Evolutionary conservation across 1,140 invertebrate species (phyloP).

Genomic region (Cherax destructor): DNA sequence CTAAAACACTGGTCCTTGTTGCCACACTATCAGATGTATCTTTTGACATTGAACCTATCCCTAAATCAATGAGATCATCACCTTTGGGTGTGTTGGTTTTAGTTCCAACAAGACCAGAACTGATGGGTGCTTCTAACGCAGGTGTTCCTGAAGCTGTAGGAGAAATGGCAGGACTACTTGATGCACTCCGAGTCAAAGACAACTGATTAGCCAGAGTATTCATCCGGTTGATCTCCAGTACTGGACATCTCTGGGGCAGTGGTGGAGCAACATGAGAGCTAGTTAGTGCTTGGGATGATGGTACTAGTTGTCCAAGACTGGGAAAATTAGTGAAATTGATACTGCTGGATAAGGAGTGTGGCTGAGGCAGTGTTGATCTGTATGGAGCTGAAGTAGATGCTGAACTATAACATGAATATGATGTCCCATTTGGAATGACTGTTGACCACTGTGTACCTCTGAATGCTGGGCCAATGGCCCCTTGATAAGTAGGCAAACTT

Average conservation of each 20-base stretch:
- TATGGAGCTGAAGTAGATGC: conserved; percentile 20
- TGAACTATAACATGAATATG: conserved; percentile 33
- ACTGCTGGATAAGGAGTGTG: conserved; percentile 13
- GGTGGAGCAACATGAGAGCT: conserved; percentile 29
- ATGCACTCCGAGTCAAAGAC: conserved; percentile 41
- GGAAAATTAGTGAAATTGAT: conserved; percentile 3
- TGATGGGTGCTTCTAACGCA: neutral
- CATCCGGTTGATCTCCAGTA: conserved; percentile 47
- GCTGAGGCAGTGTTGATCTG: conserved; percentile 19
- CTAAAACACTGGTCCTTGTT: conserved; percentile 65
- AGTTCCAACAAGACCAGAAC: conserved; percentile 32
- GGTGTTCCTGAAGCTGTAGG: conserved; percentile 10
- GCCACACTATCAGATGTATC: conserved; percentile 12
- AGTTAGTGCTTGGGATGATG: conserved; percentile 18
- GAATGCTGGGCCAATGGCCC: conserved; percentile 13
- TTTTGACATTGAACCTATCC: conserved; percentile 8
- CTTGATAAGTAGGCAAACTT: conserved; percentile 59
- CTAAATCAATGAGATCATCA: conserved; percentile 66
- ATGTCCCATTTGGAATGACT: conserved; percentile 38
- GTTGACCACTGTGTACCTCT: conserved; percentile 23
- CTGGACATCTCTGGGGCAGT: conserved; percentile 51
- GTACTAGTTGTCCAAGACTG: conserved; percentile 38
- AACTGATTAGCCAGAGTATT: conserved; percentile 52
- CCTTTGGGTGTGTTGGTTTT: conserved; percentile 32
- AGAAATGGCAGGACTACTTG: conserved; percentile 16